phyloP scores from a whole-genome alignment of 1,140 invertebrate genomes.

The Bombus superbus region DNA sequence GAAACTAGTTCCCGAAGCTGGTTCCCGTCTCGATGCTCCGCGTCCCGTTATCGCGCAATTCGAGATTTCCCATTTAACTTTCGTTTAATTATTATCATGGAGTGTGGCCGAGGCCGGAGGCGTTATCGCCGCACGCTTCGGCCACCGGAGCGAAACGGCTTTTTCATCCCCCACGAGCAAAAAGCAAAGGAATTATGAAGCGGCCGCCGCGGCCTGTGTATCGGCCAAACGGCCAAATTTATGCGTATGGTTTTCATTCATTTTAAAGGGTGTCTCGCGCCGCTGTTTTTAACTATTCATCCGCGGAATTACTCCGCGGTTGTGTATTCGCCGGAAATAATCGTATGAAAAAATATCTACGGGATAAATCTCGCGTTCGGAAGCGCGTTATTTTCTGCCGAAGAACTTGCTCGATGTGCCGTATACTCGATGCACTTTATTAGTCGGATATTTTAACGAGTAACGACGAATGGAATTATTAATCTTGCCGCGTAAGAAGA shows the following conservation, averaged over 20 bases:
- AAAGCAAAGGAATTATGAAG: slow-evolving; percentile 51
- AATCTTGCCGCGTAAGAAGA: no score
- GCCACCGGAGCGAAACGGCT: background rate
- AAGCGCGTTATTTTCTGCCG: no score
- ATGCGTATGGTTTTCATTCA: slow-evolving; percentile 58
- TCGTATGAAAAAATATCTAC: background rate
- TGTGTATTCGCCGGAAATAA: slow-evolving; percentile 12
- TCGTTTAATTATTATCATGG: slow-evolving; percentile 67
- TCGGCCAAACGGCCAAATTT: slow-evolving; percentile 45
- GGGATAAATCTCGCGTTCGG: background rate
- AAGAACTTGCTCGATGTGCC: background rate
- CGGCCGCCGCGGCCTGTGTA: slow-evolving; percentile 20
- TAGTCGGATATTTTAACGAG: no score
- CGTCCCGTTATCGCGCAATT: slow-evolving; percentile 54
- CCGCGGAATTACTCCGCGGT: background rate
- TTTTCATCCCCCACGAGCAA: slow-evolving; percentile 43
- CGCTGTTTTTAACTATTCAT: slow-evolving; percentile 36
- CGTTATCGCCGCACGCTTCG: slow-evolving; percentile 40
- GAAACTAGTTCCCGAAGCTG: slow-evolving; percentile 59
- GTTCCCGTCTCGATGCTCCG: slow-evolving; percentile 26
- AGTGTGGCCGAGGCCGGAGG: background rate
- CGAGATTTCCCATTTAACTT: slow-evolving; percentile 68
- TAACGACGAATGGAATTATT: no score
- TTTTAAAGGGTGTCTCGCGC: slow-evolving; percentile 27
- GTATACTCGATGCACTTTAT: no score